phyloP scores from a whole-genome alignment of 2,113 vertebrate genomes.

The Machaerirhynchus nigripectus region DNA sequence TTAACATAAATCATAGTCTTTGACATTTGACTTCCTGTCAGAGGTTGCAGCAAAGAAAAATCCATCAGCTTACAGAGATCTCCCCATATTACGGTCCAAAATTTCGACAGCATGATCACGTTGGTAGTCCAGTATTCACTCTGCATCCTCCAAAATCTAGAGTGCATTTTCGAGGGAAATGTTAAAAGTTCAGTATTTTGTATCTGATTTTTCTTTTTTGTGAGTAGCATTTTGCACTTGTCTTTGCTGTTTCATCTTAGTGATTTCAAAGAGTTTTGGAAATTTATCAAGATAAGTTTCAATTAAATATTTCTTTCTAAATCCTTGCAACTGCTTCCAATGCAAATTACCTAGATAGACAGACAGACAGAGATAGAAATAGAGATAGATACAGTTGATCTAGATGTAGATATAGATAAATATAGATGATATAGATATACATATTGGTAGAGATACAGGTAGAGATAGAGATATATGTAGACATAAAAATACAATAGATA shows the following conservation, averaged over 20 bases:
- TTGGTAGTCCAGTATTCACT: not conserved
- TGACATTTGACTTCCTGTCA: not conserved
- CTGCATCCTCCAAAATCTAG: not conserved
- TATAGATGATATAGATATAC: no score
- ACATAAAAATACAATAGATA: not conserved
- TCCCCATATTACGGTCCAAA: not conserved
- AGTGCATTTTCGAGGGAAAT: not conserved
- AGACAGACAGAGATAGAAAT: not conserved
- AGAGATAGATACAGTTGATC: not conserved
- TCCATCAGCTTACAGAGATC: not conserved
- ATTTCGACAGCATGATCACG: not conserved
- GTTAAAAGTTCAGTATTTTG: not conserved
- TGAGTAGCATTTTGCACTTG: not conserved
- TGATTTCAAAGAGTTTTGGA: not conserved
- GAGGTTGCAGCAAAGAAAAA: not conserved
- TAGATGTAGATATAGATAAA: no score
- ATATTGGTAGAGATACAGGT: not conserved
- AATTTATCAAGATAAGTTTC: not conserved
- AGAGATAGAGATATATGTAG: not conserved
- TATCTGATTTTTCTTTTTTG: not conserved
- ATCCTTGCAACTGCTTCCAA: not conserved
- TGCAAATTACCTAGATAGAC: not conserved
- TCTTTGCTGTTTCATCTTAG: not conserved
- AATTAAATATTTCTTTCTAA: not conserved
- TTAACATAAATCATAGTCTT: not conserved